Evolutionary conservation across 2,888 invertebrate species (phyloP).

Genomic region (Netelia melanura): DNA sequence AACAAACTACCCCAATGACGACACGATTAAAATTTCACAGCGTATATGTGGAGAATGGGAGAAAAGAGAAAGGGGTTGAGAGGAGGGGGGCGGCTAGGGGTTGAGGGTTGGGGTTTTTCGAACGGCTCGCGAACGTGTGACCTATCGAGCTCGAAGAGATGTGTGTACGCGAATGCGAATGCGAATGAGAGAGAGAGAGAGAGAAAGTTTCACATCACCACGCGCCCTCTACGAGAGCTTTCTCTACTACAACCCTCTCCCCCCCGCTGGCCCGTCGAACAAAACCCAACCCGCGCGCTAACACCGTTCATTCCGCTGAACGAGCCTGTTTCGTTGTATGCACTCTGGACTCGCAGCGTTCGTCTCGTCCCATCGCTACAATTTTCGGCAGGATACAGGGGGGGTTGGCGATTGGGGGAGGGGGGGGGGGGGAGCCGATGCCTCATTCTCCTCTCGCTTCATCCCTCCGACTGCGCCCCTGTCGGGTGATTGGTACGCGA

Average conservation of each 20-base stretch:
- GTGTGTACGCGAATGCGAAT: constrained; percentile 58
- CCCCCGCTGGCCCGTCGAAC: constrained; percentile 1
- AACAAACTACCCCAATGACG: constrained; percentile 84
- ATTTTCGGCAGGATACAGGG: constrained; percentile 56
- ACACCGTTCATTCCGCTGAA: constrained; percentile 72
- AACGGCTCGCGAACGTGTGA: constrained; percentile 40
- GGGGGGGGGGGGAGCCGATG: background rate
- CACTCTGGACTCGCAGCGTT: constrained; percentile 61
- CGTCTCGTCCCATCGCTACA: constrained; percentile 65
- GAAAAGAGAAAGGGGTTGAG: constrained; percentile 4
- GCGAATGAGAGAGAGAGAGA: background rate
- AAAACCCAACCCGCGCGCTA: constrained; percentile 74
- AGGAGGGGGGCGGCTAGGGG: background rate
- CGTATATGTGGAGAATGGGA: constrained; percentile 54
- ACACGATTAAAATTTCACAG: constrained; percentile 84
- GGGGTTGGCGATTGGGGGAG: background rate
- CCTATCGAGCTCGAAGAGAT: constrained; percentile 49
- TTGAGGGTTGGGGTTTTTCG: constrained; percentile 19
- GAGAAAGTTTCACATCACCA: background rate
- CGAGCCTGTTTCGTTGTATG: constrained; percentile 57
- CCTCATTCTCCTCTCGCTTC: constrained; percentile 54
- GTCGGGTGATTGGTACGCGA: constrained; percentile 48
- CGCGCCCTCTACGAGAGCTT: no score
- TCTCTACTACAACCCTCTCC: background rate
- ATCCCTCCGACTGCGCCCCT: no score